phyloP scores from a whole-genome alignment of 2,888 invertebrate species.

The Drosophila mettleri region DNA sequence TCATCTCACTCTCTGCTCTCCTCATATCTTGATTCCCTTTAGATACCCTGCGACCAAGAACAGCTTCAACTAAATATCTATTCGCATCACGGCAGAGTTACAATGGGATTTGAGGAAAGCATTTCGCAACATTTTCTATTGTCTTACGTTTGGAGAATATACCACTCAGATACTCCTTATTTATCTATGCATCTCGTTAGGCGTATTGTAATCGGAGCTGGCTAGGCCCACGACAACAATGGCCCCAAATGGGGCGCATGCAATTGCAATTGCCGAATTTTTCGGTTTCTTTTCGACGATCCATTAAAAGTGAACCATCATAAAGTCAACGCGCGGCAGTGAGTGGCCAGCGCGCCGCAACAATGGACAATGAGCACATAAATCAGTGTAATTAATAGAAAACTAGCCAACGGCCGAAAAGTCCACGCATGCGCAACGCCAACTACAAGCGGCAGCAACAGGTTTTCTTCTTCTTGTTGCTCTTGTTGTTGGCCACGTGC shows the following conservation, averaged over 20 bases:
- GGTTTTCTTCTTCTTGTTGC: conserved; percentile 36
- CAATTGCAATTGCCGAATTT: conserved; percentile 67
- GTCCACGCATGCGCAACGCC: conserved; percentile 60
- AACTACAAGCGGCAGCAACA: conserved; percentile 21
- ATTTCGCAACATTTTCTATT: conserved; percentile 6
- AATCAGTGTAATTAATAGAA: conserved; percentile 95
- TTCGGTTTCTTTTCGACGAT: conserved; percentile 44
- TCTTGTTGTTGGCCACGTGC: conserved; percentile 23
- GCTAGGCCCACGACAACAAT: conserved; percentile 57
- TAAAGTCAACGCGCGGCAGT: conserved; percentile 44
- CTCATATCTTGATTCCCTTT: background rate
- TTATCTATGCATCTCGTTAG: conserved; percentile 41
- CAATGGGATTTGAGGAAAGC: conserved; percentile 5
- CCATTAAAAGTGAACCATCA: conserved; percentile 71
- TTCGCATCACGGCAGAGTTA: background rate
- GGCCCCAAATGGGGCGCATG: conserved; percentile 49
- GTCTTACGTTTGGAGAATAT: background rate
- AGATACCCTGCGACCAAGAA: no score
- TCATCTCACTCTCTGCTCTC: no score
- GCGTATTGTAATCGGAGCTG: conserved; percentile 49
- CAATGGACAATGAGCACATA: conserved; percentile 97
- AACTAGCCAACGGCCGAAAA: conserved; percentile 58
- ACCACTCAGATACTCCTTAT: conserved; percentile 36
- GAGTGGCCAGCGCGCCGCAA: conserved; percentile 83
- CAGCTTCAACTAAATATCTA: background rate